Evolutionary conservation across 2,113 vertebrate genomes (phyloP).

Genomic region (Aythya baeri): DNA sequence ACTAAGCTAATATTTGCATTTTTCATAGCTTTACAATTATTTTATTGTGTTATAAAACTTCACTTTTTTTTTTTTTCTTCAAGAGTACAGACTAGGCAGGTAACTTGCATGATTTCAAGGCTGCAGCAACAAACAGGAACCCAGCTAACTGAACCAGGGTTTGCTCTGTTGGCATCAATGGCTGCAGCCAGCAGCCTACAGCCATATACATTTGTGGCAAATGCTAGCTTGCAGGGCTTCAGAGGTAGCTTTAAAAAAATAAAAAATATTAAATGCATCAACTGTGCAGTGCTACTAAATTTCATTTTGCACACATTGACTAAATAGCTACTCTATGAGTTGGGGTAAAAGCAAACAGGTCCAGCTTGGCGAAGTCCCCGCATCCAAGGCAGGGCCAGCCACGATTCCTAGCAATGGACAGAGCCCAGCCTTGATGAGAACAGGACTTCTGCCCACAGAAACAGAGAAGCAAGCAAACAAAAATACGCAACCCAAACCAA

Average conservation of each 20-base stretch:
- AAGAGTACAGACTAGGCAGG: slow-evolving; percentile 31
- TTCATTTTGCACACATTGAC: neutral
- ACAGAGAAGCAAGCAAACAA: too few species aligned
- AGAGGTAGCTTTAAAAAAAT: slow-evolving; percentile 10
- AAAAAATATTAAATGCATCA: neutral
- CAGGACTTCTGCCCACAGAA: neutral
- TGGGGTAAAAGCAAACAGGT: slow-evolving; percentile 19
- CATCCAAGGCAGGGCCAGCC: neutral
- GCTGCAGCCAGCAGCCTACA: slow-evolving; percentile 16
- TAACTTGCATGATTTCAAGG: slow-evolving; percentile 34
- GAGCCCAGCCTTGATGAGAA: neutral
- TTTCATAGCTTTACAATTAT: slow-evolving; percentile 36
- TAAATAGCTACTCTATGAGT: neutral
- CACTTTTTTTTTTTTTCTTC: slow-evolving; percentile 26
- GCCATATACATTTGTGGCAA: neutral
- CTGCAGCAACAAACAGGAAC: slow-evolving; percentile 15
- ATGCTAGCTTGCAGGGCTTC: neutral
- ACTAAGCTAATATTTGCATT: slow-evolving; percentile 62
- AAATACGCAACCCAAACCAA: rapidly evolving
- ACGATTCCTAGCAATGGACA: neutral
- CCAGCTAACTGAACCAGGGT: neutral
- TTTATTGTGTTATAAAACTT: slow-evolving; percentile 47
- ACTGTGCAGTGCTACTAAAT: slow-evolving; percentile 29
- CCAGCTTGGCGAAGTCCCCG: neutral
- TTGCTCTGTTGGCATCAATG: neutral